Evolutionary conservation across 2,888 invertebrate species (phyloP).

Genomic region (Dryobotodes eremita): DNA sequence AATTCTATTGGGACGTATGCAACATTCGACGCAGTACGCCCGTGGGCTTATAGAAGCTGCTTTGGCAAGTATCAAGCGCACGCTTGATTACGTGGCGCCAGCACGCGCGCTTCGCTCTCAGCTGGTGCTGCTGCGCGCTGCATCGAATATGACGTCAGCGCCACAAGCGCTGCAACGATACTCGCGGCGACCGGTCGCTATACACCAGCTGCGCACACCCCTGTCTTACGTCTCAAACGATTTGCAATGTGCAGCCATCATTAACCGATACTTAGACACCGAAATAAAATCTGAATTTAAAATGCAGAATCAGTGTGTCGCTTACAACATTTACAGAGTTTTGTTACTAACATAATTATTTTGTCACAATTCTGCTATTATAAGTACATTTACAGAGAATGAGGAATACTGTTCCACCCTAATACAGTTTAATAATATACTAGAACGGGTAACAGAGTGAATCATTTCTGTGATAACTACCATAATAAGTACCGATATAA

Average conservation of each 20-base stretch:
- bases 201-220: slow-evolving; percentile 17
- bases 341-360: no score
- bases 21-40: slow-evolving; percentile 75
- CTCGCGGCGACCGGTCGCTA: slow-evolving; percentile 13
- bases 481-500: no score
- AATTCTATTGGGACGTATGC: slow-evolving; percentile 68
- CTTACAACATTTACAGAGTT: no score
- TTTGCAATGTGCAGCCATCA: slow-evolving; percentile 2
- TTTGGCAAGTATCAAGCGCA: slow-evolving; percentile 68
- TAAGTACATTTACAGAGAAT: no score
- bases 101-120: slow-evolving; percentile 65
- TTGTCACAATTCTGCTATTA: no score
- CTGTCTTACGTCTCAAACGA: slow-evolving; percentile 3
- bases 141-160: neutral
- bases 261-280: slow-evolving; percentile 11
- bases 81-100: slow-evolving; percentile 48
- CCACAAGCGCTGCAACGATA: neutral
- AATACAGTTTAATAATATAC: no score
- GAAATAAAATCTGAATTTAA: no score
- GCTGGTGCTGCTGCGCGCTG: slow-evolving; percentile 66
- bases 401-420: no score
- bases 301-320: no score
- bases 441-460: no score
- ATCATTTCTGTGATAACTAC: no score
- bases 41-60: slow-evolving; percentile 73